phyloP scores from a whole-genome alignment of 2,888 invertebrate species.

The Drosophila hamatofila region DNA sequence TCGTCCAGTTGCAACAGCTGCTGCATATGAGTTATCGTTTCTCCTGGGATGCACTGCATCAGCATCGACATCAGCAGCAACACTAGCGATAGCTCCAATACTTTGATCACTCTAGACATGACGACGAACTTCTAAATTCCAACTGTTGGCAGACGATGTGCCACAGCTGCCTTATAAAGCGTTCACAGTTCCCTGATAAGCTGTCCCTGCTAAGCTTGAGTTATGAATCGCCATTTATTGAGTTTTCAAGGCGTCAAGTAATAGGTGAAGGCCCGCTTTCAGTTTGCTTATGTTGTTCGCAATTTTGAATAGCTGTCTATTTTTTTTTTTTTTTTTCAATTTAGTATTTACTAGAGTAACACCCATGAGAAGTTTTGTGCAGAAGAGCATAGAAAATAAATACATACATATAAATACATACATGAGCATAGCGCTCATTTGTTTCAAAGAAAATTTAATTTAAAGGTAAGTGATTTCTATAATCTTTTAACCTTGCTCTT shows the following conservation, averaged over 20 bases:
- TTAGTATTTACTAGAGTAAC: not conserved
- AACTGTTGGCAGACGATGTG: constrained; percentile 26
- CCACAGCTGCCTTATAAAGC: constrained; percentile 34
- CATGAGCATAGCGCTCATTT: no score
- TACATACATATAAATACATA: no score
- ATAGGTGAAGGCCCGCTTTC: constrained; percentile 1
- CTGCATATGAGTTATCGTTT: not conserved
- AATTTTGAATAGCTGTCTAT: not conserved
- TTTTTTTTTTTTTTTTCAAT: not conserved
- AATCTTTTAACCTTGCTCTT: no score
- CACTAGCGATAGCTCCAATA: not conserved
- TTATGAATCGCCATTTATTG: constrained; percentile 31
- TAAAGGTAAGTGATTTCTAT: no score
- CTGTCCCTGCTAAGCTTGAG: constrained; percentile 38
- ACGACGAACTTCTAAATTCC: constrained; percentile 7
- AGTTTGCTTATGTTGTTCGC: not conserved
- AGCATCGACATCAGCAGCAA: constrained; percentile 25
- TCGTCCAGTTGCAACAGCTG: constrained; percentile 32
- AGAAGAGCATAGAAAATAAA: no score
- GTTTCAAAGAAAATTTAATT: no score
- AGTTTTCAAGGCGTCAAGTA: constrained; percentile 13
- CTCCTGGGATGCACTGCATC: constrained; percentile 22
- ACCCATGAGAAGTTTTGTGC: no score
- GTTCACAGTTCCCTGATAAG: constrained; percentile 34
- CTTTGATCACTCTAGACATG: constrained; percentile 24